phyloP scores from a whole-genome alignment of 2,113 vertebrate species.

The Melanocharis versteri region DNA sequence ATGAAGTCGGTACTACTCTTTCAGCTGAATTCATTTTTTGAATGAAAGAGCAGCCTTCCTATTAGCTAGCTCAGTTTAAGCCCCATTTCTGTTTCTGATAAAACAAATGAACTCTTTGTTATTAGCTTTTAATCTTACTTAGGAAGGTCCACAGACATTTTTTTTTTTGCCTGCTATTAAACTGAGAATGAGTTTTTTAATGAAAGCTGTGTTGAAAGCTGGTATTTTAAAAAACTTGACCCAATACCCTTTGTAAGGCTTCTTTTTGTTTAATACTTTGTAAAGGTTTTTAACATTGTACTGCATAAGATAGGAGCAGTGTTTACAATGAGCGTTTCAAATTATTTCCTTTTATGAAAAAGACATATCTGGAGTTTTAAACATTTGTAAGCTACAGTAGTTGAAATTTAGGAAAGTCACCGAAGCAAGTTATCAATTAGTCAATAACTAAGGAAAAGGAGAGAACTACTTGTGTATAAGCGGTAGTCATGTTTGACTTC shows the following conservation, averaged over 20 bases:
- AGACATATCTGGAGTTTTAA: not conserved
- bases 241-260: not conserved
- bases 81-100: not conserved
- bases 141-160: not conserved
- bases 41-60: not conserved
- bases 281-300: not conserved
- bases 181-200: not conserved
- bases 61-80: not conserved
- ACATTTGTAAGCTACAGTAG: not conserved
- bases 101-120: not conserved
- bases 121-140: not conserved
- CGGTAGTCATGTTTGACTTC: not conserved
- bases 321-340: not conserved
- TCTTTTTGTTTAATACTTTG: not conserved
- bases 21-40: not conserved
- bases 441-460: not conserved
- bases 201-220: not conserved
- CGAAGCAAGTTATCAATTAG: not conserved
- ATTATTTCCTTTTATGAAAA: not conserved
- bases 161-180: not conserved
- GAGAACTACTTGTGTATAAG: not conserved
- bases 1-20: not conserved
- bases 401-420: not conserved
- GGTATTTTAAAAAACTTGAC: not conserved
- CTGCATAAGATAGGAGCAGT: not conserved